These are phyloP conservation scores for Philotrypesis tridentata DNA, from an alignment of 1,140 invertebrate genomes.

Conservation along the genomic window DNA sequence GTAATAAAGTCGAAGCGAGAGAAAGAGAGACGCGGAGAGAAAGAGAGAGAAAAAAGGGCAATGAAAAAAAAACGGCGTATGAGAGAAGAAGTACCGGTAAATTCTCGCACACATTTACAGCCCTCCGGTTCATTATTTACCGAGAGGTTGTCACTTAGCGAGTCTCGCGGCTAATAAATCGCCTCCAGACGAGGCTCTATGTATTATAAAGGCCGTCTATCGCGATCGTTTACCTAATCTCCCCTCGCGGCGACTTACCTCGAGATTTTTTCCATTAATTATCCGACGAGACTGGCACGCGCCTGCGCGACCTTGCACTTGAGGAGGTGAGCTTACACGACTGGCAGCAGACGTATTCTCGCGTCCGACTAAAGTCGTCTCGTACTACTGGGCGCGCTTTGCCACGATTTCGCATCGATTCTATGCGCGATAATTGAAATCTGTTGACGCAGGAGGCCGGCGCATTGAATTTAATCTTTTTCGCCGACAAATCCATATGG, in stretches of 20 bases:
- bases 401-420: no score
- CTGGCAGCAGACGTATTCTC: no score
- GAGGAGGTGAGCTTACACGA: background rate
- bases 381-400: background rate
- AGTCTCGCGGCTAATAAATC: conserved; percentile 44
- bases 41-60: background rate
- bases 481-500: background rate
- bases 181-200: background rate
- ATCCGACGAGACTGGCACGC: background rate
- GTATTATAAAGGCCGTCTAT: background rate
- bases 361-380: background rate
- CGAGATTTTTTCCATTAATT: conserved; percentile 34
- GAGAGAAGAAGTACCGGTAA: background rate
- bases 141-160: conserved; percentile 44
- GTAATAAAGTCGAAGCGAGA: background rate
- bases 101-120: conserved; percentile 3
- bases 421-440: background rate
- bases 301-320: background rate
- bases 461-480: background rate
- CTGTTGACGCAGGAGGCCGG: background rate
- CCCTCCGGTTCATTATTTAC: conserved; percentile 46
- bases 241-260: background rate
- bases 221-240: conserved; percentile 16
- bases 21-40: background rate
- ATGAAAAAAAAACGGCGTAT: background rate